Base-by-base conservation (phyloP, 2,797 vertebrate species). In the Alcedo quadribrachys region DNA sequence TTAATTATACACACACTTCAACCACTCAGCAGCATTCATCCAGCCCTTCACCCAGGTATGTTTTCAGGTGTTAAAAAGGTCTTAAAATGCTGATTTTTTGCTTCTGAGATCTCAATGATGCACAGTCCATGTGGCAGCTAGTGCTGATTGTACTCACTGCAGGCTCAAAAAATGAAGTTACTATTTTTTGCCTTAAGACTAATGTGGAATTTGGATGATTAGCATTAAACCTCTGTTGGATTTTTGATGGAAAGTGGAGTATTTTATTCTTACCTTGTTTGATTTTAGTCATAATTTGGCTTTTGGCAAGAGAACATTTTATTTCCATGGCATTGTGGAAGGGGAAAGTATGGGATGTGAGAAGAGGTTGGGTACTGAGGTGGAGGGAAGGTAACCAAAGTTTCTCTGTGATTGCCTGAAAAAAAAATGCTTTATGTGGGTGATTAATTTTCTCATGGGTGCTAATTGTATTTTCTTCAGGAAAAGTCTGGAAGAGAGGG, bases 151-250 rank as follows among this genome's bases (percentile, higher is more conserved):
- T 94, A 87, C 54, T 82, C 87, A 57, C 63, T 80, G 66, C 57
- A 90, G 88, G 65, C 88, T 91, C 54, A 91, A 95, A 70, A 91
- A 81, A 82, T 32, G 46, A 76, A 81, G 37, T 32, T 43, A 80
- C 79, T 93, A 82, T 91, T 95, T 96, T 96, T 96, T 95, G 93
- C 94, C 81, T 75, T 67, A 70, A 89, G 57, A 90, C 76, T 81
- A 76, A 65, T 79, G 77, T 91, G 9, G 4, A 53, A 91, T 95
- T 92, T 85, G 67, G 81, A 78, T 89, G 81, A 80, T 81, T 89
- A 68, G 81, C 69, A 84, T 96, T 91, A 91, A 96, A 94, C 10
- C 54, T 85, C 5, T 82, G 43, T 82, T 89, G 92, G 69, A 14
- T 73, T 62, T 77, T 94, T 90, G 35, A 35, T 87, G 33, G 11